Conservation (phyloP, 2,888 invertebrate genomes). For the Stenchaetothrips biformis region DNA sequence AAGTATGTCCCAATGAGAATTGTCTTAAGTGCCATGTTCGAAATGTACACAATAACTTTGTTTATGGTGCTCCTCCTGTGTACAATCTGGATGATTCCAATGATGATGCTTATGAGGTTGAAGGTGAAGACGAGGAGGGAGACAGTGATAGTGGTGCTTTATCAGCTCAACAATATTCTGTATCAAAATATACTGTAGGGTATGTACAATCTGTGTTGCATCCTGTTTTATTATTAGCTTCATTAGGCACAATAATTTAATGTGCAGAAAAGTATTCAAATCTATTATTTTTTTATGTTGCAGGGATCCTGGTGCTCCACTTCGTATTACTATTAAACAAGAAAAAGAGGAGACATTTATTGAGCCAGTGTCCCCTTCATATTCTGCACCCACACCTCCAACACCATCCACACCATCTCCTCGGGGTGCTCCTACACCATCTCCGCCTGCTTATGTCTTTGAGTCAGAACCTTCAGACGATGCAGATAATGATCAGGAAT, state of each 20-base stretch:
- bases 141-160: background rate
- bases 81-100: constrained; percentile 4
- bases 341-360: background rate
- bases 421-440: background rate
- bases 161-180: background rate
- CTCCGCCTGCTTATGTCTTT: background rate
- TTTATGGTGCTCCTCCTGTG: background rate
- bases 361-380: background rate
- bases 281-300: background rate
- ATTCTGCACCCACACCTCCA: background rate
- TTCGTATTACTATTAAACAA: background rate
- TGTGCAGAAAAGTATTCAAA: background rate
- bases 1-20: background rate
- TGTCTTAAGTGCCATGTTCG: background rate
- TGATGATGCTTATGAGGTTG: background rate
- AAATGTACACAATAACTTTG: constrained; percentile 10
- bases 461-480: background rate
- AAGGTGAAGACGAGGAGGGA: background rate
- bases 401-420: background rate
- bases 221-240: background rate
- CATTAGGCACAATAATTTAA: background rate
- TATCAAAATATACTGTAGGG: background rate
- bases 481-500: background rate
- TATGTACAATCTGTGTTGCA: background rate
- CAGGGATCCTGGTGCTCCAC: background rate